Conservation (phyloP, 2,888 invertebrate species). For the Macrophya alboannulata region DNA sequence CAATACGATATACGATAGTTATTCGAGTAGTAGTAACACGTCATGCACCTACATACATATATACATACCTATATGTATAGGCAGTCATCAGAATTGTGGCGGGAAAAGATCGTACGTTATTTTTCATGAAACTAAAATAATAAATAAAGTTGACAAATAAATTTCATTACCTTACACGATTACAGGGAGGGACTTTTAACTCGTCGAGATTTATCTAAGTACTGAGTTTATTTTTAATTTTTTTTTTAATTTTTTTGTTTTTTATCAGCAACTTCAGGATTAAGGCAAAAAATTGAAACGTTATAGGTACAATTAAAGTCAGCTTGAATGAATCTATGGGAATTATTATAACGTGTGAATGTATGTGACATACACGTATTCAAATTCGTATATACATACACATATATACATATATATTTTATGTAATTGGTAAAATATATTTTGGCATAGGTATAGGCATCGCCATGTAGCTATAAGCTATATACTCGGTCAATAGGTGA, state of each 20-base stretch:
- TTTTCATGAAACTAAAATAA: neutral
- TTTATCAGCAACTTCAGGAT: neutral
- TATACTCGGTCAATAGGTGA: conserved; percentile 78
- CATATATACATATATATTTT: neutral
- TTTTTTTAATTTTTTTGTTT: no score
- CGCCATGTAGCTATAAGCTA: conserved; percentile 43
- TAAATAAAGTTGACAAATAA: neutral
- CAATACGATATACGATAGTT: neutral
- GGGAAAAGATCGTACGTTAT: neutral
- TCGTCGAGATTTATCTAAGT: neutral
- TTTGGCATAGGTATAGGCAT: conserved; percentile 11
- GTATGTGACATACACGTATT: neutral
- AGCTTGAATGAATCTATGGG: neutral
- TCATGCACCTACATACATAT: no score
- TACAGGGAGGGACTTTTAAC: neutral
- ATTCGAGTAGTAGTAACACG: neutral
- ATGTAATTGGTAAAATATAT: conserved; percentile 30
- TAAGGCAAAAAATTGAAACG: neutral
- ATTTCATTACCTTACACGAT: neutral
- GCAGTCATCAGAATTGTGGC: neutral
- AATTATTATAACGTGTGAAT: neutral
- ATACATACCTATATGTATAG: neutral
- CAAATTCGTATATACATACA: neutral
- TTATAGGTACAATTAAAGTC: neutral
- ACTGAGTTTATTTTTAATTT: neutral